phyloP scores from a whole-genome alignment of 2,113 vertebrate species.

The Ophiodon elongatus region DNA sequence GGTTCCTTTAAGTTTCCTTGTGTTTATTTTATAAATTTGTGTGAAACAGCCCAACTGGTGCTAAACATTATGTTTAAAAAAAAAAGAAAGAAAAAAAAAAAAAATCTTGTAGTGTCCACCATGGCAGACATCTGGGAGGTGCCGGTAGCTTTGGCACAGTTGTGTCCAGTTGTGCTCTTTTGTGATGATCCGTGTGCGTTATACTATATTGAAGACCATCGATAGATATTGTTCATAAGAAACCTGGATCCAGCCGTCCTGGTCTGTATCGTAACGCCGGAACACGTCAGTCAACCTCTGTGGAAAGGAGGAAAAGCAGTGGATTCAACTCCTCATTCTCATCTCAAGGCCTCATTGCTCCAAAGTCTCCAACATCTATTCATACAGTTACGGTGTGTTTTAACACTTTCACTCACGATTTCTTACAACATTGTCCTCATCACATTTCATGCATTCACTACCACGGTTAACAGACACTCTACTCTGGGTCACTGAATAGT shows the following conservation, averaged over 20 bases:
- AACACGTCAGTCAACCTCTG: conserved; percentile 98
- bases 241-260: conserved; percentile 98
- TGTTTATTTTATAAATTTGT: conserved; percentile 31
- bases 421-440: not conserved
- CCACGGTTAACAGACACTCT: not conserved
- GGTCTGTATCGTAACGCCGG: conserved; percentile 95
- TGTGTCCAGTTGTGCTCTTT: conserved; percentile 80
- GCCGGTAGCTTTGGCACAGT: conserved; percentile 82
- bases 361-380: not conserved
- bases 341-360: not conserved
- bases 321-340: not conserved
- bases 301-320: not conserved
- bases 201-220: conserved; percentile 98
- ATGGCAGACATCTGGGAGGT: conserved; percentile 67
- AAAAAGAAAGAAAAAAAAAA: conserved; percentile 54
- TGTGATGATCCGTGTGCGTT: conserved; percentile 67
- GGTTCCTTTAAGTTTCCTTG: not conserved
- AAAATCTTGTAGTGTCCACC: conserved; percentile 72
- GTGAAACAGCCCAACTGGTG: conserved; percentile 19
- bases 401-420: not conserved
- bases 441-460: not conserved
- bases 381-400: not conserved
- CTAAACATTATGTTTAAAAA: not conserved
- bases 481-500: not conserved
- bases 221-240: conserved; percentile 98